phyloP scores from a whole-genome alignment of 1,140 invertebrate species.

The Dendrolimus kikuchii region DNA sequence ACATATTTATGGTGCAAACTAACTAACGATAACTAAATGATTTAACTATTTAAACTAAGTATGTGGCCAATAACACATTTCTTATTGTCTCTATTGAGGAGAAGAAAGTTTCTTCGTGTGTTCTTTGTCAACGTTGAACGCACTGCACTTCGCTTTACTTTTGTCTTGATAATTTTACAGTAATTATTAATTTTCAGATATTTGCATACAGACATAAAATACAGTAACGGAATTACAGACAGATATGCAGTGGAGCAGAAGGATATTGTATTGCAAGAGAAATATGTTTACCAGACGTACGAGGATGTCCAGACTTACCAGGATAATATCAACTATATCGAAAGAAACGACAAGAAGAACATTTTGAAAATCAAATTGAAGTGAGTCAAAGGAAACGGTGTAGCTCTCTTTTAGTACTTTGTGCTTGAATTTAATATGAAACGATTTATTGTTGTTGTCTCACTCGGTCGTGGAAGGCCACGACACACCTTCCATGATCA shows the following conservation, averaged over 20 bases:
- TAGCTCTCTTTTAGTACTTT: not conserved
- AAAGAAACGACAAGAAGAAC: slow-evolving; percentile 46
- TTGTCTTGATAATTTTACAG: too few relatives aligned
- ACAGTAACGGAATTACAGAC: slow-evolving; percentile 35
- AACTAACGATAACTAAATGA: too few relatives aligned
- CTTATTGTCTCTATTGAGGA: too few relatives aligned
- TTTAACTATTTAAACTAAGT: too few relatives aligned
- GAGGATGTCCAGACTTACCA: slow-evolving; percentile 35
- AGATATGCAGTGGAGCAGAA: slow-evolving; percentile 35
- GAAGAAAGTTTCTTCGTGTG: too few relatives aligned
- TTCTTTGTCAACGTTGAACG: too few relatives aligned
- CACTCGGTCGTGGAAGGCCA: too few relatives aligned
- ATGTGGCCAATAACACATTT: too few relatives aligned
- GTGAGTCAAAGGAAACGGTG: slow-evolving; percentile 25
- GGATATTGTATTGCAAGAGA: slow-evolving; percentile 37
- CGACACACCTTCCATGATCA: too few relatives aligned
- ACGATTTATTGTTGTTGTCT: too few relatives aligned
- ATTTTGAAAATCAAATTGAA: slow-evolving; percentile 47
- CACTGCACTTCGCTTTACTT: too few relatives aligned
- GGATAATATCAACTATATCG: slow-evolving; percentile 36
- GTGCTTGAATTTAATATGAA: not conserved
- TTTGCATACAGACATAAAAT: slow-evolving; percentile 25
- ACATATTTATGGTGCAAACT: too few relatives aligned
- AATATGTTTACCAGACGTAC: slow-evolving; percentile 43
- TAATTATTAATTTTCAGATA: not conserved